phyloP scores from a whole-genome alignment of 2,113 vertebrate genomes.

The Crotalus helleri region DNA sequence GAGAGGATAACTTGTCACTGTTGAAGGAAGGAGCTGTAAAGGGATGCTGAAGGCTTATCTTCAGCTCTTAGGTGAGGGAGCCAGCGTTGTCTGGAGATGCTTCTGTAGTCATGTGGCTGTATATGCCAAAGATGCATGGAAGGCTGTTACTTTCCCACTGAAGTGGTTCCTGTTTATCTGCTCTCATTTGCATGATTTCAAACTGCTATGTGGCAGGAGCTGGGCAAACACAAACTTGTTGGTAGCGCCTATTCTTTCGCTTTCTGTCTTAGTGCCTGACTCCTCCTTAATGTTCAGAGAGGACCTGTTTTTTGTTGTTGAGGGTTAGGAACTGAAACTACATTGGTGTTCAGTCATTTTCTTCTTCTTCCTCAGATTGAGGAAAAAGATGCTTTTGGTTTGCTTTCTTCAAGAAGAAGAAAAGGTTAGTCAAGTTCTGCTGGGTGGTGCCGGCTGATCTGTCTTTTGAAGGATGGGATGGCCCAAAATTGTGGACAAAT shows the following conservation, averaged over 20 bases:
- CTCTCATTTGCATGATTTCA: neutral
- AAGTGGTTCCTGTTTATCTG: neutral
- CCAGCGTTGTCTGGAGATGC: neutral
- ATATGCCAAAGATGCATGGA: neutral
- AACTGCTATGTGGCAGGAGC: neutral
- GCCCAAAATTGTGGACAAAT: neutral
- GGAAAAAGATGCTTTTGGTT: neutral
- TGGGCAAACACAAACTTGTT: neutral
- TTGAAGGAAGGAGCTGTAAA: neutral
- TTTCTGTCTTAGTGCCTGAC: neutral
- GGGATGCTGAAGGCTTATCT: neutral
- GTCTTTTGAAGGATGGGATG: neutral
- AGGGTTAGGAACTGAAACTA: neutral
- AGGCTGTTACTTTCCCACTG: neutral
- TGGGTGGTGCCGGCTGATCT: neutral
- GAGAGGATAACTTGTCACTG: neutral
- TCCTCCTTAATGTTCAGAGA: neutral
- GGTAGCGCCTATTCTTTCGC: neutral
- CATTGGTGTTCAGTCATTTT: neutral
- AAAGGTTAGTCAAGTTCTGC: neutral
- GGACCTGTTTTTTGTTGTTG: neutral
- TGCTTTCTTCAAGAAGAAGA: neutral
- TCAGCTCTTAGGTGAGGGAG: neutral
- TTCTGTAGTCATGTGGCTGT: too few species aligned
- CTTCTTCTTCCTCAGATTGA: neutral